phyloP scores from a whole-genome alignment of 2,797 vertebrate species.

The Borostomias antarcticus region DNA sequence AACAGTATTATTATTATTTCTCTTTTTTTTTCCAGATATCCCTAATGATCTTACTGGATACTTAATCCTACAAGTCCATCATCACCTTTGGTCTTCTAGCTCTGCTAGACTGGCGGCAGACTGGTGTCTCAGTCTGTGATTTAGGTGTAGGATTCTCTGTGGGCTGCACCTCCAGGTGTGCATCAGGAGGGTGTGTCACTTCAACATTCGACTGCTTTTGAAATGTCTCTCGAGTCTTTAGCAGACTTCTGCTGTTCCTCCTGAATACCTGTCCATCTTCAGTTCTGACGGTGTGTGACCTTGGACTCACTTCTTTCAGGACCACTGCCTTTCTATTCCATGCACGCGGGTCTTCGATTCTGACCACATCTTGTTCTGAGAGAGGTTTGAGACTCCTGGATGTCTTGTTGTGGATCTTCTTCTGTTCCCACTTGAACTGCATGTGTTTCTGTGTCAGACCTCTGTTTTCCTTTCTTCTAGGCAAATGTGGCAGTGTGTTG shows the following conservation, averaged over 20 bases:
- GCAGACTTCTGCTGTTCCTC: constrained; percentile 29
- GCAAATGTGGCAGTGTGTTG: constrained; percentile 13
- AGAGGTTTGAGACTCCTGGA: constrained; percentile 4
- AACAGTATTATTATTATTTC: too few relatives aligned
- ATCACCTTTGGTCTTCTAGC: too few relatives aligned
- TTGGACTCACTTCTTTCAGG: constrained; percentile 22
- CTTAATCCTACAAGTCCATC: too few relatives aligned
- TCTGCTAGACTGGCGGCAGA: too few relatives aligned
- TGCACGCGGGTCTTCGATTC: constrained; percentile 1
- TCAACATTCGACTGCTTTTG: too few relatives aligned
- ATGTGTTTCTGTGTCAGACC: constrained; percentile 1
- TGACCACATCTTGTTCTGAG: constrained; percentile 17
- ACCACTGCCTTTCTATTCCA: constrained; percentile 29
- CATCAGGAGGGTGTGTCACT: too few relatives aligned
- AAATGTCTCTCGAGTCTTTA: constrained; percentile 26
- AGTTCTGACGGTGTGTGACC: constrained; percentile 29
- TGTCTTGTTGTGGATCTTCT: constrained; percentile 25
- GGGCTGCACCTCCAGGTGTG: too few relatives aligned
- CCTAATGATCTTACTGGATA: too few relatives aligned
- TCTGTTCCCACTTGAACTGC: constrained; percentile 14
- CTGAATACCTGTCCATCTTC: constrained; percentile 28
- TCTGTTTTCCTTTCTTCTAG: background rate
- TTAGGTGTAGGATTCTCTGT: too few relatives aligned
- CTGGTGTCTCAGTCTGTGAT: too few relatives aligned
- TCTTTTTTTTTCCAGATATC: too few relatives aligned